Conservation (phyloP, 2,797 vertebrate species). For the Tympanoctomys barrerae region DNA sequence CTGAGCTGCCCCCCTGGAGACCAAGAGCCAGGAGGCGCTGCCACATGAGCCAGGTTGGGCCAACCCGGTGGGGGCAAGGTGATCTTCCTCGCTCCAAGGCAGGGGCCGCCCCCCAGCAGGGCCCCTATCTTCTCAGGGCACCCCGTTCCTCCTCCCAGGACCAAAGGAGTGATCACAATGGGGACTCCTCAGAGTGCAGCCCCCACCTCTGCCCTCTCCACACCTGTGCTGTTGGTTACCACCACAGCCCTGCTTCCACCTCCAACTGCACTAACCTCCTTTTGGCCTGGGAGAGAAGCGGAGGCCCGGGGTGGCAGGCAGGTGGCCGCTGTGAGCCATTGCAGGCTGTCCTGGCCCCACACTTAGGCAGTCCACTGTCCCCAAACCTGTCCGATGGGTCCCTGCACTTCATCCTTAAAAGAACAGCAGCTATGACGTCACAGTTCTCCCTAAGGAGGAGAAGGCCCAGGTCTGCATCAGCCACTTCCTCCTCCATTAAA, state of each 20-base stretch:
- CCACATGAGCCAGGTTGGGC: background rate
- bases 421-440: background rate
- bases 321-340: background rate
- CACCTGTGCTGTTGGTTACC: background rate
- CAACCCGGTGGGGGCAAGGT: background rate
- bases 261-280: background rate
- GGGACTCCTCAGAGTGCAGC: background rate
- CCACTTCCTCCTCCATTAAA: background rate
- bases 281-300: background rate
- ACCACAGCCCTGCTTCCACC: background rate
- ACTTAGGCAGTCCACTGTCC: background rate
- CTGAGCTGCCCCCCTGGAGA: background rate
- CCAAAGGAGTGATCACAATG: background rate
- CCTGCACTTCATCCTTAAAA: background rate
- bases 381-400: no score
- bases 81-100: background rate
- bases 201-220: background rate
- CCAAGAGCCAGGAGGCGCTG: background rate
- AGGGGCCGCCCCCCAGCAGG: background rate
- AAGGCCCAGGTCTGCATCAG: background rate
- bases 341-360: background rate
- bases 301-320: background rate
- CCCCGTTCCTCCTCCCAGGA: background rate
- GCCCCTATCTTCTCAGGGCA: background rate
- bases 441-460: background rate